Percentiles rank a stretch among this genome's conserved stretches.
Evolutionary conservation across 2,113 vertebrate species (phyloP).

Genomic region (Onychostoma macrolepis): DNA sequence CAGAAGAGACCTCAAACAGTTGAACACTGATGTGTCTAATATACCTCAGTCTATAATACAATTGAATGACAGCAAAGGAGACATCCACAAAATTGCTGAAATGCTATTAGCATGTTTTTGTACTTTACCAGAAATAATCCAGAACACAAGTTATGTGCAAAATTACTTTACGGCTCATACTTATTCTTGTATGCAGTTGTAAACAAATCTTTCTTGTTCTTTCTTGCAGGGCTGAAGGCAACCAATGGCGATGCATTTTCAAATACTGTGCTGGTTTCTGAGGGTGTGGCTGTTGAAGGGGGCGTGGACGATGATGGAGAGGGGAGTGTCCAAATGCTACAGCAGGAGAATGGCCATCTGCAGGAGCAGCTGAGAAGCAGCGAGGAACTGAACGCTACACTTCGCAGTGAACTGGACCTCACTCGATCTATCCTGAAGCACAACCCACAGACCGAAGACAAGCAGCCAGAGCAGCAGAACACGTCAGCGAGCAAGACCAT

Average conservation of each 20-base stretch:
- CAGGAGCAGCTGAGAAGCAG: conserved; percentile 75
- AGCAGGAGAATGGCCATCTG: conserved; percentile 72
- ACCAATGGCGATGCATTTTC: conserved; percentile 36
- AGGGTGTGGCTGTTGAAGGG: conserved; percentile 54
- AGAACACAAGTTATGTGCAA: background rate
- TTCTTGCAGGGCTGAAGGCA: conserved; percentile 57
- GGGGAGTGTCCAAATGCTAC: conserved; percentile 54
- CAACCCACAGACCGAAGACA: background rate
- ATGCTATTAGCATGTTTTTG: background rate
- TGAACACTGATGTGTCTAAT: background rate
- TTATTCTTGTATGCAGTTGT: background rate
- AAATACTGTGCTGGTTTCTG: conserved; percentile 15
- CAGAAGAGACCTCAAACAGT: background rate
- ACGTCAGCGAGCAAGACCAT: conserved; percentile 34
- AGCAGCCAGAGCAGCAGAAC: background rate
- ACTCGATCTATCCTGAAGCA: conserved; percentile 74
- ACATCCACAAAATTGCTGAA: background rate
- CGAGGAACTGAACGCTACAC: conserved; percentile 73
- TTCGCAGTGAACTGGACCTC: conserved; percentile 76
- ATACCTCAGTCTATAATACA: background rate
- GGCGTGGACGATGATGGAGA: conserved; percentile 15
- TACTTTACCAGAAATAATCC: background rate
- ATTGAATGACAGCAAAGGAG: background rate
- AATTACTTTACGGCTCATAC: background rate
- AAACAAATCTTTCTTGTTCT: background rate